phyloP scores from a whole-genome alignment of 2,888 invertebrate species.

The Theretra japonica region DNA sequence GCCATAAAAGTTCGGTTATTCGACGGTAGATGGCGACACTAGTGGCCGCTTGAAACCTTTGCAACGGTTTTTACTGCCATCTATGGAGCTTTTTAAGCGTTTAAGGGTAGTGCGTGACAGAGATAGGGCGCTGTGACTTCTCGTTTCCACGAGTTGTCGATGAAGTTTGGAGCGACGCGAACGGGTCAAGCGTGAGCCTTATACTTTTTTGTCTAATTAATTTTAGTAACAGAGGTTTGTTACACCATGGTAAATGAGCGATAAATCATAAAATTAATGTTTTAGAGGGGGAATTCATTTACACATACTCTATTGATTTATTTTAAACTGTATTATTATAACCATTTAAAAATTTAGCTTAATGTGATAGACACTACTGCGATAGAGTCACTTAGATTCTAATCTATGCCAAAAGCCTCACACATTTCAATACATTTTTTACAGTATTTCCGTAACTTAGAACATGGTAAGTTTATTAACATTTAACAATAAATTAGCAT shows the following conservation, averaged over 20 bases:
- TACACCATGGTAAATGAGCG: neutral
- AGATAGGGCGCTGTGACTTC: slow-evolving; percentile 47
- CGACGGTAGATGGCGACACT: slow-evolving; percentile 82
- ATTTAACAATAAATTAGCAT: no score
- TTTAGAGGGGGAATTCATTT: neutral
- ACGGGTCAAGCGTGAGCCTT: slow-evolving; percentile 50
- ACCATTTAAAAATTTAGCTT: no score
- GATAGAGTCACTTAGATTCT: no score
- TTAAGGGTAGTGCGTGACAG: slow-evolving; percentile 62
- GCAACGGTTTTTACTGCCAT: slow-evolving; percentile 82
- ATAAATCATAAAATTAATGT: neutral
- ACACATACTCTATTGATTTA: no score
- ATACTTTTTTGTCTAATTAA: slow-evolving; percentile 26
- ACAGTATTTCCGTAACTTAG: no score
- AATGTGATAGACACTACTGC: no score
- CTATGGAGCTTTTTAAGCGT: slow-evolving; percentile 82
- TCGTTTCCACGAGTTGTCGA: slow-evolving; percentile 50
- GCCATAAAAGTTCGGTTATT: slow-evolving; percentile 83
- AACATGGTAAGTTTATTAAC: no score
- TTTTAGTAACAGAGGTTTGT: neutral
- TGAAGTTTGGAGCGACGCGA: slow-evolving; percentile 56
- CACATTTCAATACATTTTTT: no score
- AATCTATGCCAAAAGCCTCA: no score
- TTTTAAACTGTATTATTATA: no score
- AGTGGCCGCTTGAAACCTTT: slow-evolving; percentile 80